These are phyloP conservation scores for Mixornis gularis DNA, from an alignment of 2,113 vertebrate species.

Conservation along the genomic window DNA sequence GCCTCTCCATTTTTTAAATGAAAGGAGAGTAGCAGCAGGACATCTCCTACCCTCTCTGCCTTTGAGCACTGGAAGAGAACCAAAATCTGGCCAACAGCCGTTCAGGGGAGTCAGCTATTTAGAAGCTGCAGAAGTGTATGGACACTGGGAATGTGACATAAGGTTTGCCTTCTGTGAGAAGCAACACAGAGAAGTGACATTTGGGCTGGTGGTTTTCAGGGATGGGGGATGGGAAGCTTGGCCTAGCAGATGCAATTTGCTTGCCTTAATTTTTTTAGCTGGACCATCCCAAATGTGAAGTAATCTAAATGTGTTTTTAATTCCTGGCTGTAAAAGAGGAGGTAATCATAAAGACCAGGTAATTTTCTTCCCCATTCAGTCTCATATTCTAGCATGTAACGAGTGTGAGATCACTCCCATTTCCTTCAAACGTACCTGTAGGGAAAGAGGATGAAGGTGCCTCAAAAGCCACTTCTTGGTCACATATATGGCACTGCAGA, in stretches of 20 bases:
- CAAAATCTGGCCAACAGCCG: slow-evolving; percentile 16
- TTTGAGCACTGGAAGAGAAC: background rate
- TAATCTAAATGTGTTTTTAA: background rate
- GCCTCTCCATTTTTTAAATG: slow-evolving; percentile 54
- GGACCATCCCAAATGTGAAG: background rate
- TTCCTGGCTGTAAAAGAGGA: background rate
- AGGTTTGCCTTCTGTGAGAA: slow-evolving; percentile 36
- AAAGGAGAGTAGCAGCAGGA: slow-evolving; percentile 52
- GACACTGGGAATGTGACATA: slow-evolving; percentile 8
- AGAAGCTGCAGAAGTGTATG: background rate
- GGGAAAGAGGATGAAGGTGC: background rate
- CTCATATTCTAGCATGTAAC: background rate
- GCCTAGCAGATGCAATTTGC: background rate
- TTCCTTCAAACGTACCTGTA: background rate
- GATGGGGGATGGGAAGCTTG: background rate
- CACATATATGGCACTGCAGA: background rate
- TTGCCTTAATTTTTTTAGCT: background rate
- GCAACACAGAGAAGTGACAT: background rate
- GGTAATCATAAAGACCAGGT: background rate
- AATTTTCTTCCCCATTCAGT: background rate
- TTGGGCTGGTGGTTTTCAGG: background rate
- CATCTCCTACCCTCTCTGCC: slow-evolving; percentile 34
- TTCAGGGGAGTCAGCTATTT: background rate
- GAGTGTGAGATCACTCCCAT: background rate
- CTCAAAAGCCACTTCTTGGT: background rate